Base-by-base conservation (phyloP, 2,797 vertebrate genomes). In the Chelon auratus region DNA sequence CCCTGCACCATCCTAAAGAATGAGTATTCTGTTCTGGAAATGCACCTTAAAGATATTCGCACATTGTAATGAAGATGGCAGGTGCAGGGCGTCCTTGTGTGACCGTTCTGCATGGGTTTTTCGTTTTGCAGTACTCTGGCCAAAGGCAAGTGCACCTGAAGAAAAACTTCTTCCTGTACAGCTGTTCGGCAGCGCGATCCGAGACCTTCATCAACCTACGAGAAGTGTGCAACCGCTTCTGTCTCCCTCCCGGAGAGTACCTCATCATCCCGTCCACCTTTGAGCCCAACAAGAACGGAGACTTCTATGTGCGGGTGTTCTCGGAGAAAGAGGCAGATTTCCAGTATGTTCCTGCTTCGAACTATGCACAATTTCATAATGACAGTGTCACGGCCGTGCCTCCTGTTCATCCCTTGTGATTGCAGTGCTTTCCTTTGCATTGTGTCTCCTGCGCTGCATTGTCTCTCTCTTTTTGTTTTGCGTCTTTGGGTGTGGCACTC, bases 141-240 rank as follows among this genome's bases (percentile, higher is more conserved):
- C 84, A 93, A 83, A 95, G 84, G 0, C 93, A 94, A 30, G 83
- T 97, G 73, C 96, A 97, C 67, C 90, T 97, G 85, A 85, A 90
- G 42, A 84, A 39, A 55, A 22, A 89, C 51, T 91, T 93, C 77
- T 91, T 93, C 67, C 10, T 76, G 71, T 8, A 14, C 7, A 86
- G 90, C 36, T 2, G 48, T 6, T 87, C 93, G 3, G 78, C 74
- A 3, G 93, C 93, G 0, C 90, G 87, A 52, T 92, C 92, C 0
- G 90, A 93, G 74, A 92, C 86, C 58, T 95, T 95, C 82, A 91
- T 91, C 84, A 94, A 94, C 75, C 76, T 88, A 55, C 79, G 94
- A 9, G 93, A 95, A 43, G 77, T 94, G 56, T 80, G 77, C 78
- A 91, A 53, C 68, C 93, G 78, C 62, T 82, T 94, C 54, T 67